These are phyloP conservation scores for Callaeas wilsoni DNA, from an alignment of 2,113 vertebrate species.

Conservation along the genomic window DNA sequence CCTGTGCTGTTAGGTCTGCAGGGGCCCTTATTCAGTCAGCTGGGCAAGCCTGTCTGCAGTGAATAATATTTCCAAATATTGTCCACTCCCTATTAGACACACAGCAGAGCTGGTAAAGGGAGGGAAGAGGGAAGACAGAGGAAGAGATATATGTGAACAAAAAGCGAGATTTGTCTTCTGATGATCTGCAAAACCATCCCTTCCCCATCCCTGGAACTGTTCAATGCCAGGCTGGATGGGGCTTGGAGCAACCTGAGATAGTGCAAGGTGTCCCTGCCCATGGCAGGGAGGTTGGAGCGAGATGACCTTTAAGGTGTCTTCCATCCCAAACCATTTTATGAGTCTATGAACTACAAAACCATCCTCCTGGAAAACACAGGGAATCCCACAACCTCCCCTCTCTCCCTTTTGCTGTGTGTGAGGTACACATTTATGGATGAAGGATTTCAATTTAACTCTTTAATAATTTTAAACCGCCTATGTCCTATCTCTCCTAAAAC, in stretches of 20 bases:
- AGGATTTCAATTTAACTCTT: background rate
- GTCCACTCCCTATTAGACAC: background rate
- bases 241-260: background rate
- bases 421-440: background rate
- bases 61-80: background rate
- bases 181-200: background rate
- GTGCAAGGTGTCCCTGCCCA: background rate
- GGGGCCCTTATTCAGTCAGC: background rate
- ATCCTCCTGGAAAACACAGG: background rate
- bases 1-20: background rate
- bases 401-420: background rate
- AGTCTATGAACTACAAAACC: background rate
- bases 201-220: background rate
- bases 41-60: background rate
- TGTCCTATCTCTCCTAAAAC: background rate
- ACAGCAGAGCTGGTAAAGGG: background rate
- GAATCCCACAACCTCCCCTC: background rate
- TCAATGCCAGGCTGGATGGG: background rate
- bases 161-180: background rate
- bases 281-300: fast-evolving
- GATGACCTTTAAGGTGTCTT: background rate
- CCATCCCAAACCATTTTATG: background rate
- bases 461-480: background rate
- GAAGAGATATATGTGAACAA: background rate
- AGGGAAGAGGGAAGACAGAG: background rate